Percentiles rank a stretch among this genome's conserved stretches.
Evolutionary conservation across 2,888 invertebrate genomes (phyloP).

Genomic region (Rhagonycha lutea): DNA sequence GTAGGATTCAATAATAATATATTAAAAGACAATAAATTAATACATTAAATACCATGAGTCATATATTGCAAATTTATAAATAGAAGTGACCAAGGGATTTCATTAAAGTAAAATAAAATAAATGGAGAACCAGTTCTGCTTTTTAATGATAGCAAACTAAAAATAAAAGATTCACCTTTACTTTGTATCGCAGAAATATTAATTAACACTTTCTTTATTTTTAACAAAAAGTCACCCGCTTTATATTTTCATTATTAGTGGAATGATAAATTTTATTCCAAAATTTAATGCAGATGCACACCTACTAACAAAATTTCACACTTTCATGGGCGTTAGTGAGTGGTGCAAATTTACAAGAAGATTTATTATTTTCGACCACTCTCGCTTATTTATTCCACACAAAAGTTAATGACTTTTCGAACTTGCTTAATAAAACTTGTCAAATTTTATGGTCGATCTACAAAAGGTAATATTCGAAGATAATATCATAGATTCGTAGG

Average conservation of each 20-base stretch:
- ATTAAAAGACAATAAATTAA: not conserved
- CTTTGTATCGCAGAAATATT: not conserved
- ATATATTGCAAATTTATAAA: not conserved
- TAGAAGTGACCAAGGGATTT: not conserved
- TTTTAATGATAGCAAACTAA: not conserved
- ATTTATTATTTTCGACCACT: slow-evolving; percentile 16
- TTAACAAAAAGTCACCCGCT: not conserved
- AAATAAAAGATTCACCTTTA: not conserved
- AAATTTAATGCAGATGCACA: slow-evolving; percentile 15
- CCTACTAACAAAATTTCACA: slow-evolving; percentile 13
- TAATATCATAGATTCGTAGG: no score
- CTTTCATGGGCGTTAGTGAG: slow-evolving; percentile 14
- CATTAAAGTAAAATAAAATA: not conserved
- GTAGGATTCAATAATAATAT: not conserved
- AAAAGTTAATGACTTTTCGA: slow-evolving; percentile 2
- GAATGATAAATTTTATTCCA: slow-evolving; percentile 2
- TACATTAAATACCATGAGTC: not conserved
- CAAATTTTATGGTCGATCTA: not conserved
- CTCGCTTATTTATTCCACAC: slow-evolving; percentile 1
- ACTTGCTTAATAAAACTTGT: not conserved
- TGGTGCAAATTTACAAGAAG: slow-evolving; percentile 10
- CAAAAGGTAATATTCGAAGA: not conserved
- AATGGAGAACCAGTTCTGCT: not conserved
- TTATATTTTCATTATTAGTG: not conserved
- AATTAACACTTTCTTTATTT: not conserved